Conservation (phyloP, 2,888 invertebrate species). For the Galeruca laticollis region DNA sequence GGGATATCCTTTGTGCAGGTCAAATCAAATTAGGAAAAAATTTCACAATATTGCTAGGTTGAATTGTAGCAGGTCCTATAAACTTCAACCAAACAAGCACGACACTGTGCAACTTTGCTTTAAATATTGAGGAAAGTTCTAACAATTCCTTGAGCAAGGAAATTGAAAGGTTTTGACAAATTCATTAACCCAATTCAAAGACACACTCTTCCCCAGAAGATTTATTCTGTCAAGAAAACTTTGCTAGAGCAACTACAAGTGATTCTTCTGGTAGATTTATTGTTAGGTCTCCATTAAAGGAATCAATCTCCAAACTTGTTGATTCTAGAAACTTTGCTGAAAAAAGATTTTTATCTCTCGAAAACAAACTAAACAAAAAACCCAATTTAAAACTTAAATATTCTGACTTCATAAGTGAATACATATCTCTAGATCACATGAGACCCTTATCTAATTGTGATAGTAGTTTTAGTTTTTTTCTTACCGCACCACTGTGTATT, state of each 20-base stretch:
- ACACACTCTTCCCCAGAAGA: slow-evolving; percentile 17
- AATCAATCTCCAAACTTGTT: no score
- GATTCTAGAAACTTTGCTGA: no score
- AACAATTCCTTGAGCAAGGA: neutral
- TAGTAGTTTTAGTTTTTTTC: no score
- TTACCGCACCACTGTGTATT: no score
- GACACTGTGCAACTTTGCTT: neutral
- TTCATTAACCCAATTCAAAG: slow-evolving; percentile 20
- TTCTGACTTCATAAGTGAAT: neutral
- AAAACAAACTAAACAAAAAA: slow-evolving; percentile 15
- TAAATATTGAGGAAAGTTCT: neutral
- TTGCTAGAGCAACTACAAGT: slow-evolving; percentile 18
- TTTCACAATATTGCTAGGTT: no score
- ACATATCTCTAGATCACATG: no score
- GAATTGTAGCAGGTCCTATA: no score
- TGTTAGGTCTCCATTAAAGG: slow-evolving; percentile 27
- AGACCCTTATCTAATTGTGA: no score
- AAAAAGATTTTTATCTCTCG: no score
- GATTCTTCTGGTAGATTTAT: slow-evolving; percentile 30
- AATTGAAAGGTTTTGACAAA: slow-evolving; percentile 31
- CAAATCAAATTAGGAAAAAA: no score
- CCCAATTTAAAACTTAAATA: slow-evolving; percentile 5
- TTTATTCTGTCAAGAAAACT: slow-evolving; percentile 24
- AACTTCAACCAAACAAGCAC: neutral
- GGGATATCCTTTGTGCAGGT: no score